Percentiles rank a stretch among this genome's conserved stretches.
Conservation (phyloP, 1,140 invertebrate species). For the Eciton burchellii region DNA sequence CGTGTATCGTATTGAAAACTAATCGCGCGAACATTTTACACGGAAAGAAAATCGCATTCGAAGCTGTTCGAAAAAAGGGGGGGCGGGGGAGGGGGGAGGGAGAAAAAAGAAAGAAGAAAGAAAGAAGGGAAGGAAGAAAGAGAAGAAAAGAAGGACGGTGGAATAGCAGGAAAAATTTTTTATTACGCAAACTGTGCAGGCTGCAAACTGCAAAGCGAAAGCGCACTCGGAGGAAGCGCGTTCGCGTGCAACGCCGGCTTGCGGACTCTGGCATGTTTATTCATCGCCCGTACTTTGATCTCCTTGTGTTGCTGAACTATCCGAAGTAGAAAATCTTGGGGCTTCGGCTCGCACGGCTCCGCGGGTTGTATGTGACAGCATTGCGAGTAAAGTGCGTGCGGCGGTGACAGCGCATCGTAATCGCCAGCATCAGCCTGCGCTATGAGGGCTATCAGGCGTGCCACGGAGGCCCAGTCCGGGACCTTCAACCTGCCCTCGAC, state of each 20-base stretch:
- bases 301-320: conserved; percentile 88
- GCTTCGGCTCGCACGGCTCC: conserved; percentile 86
- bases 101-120: too few relatives aligned
- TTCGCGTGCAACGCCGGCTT: not conserved
- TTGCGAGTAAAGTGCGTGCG: conserved; percentile 87
- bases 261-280: not conserved
- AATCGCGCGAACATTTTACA: not conserved
- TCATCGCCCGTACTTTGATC: conserved; percentile 79
- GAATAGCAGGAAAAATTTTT: too few relatives aligned
- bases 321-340: conserved; percentile 87
- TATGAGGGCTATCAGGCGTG: conserved; percentile 91
- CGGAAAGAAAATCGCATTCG: too few relatives aligned
- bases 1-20: conserved; percentile 3
- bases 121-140: too few relatives aligned
- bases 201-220: too few relatives aligned
- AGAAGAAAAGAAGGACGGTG: too few relatives aligned
- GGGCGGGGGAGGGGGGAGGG: too few relatives aligned
- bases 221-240: too few relatives aligned
- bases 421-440: conserved; percentile 91
- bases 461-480: conserved; percentile 89
- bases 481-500: conserved; percentile 90
- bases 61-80: too few relatives aligned
- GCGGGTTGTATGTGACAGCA: conserved; percentile 87
- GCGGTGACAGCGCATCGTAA: conserved; percentile 87
- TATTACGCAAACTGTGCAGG: too few relatives aligned